phyloP scores from a whole-genome alignment of 2,888 invertebrate genomes.

The Philereme transversata region DNA sequence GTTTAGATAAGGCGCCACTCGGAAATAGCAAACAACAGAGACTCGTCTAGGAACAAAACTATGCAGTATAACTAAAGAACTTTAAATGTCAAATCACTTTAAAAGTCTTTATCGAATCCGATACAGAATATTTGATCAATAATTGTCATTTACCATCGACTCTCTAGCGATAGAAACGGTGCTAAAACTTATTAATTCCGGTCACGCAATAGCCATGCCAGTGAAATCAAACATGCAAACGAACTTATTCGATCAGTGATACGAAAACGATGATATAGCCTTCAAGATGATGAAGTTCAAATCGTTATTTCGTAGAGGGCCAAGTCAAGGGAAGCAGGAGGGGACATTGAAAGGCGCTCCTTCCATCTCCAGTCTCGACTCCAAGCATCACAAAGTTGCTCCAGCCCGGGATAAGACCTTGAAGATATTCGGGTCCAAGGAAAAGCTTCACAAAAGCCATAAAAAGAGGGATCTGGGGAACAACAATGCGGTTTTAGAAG shows the following conservation, averaged over 20 bases:
- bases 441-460: conserved; percentile 78
- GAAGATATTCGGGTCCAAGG: conserved; percentile 82
- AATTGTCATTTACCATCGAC: too few species aligned
- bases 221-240: conserved; percentile 49
- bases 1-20: conserved; percentile 25
- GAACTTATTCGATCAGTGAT: conserved; percentile 66
- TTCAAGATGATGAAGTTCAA: conserved; percentile 95
- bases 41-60: conserved; percentile 25
- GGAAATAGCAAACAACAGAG: conserved; percentile 35
- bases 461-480: conserved; percentile 77
- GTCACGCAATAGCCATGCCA: conserved; percentile 42
- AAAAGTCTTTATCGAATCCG: too few species aligned
- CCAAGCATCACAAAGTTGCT: conserved; percentile 83
- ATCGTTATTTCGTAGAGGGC: conserved; percentile 95
- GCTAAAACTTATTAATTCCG: conserved; percentile 44
- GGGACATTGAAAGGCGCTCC: conserved; percentile 84
- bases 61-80: neutral
- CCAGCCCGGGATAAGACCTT: conserved; percentile 73
- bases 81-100: too few species aligned
- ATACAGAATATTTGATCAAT: too few species aligned
- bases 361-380: conserved; percentile 87
- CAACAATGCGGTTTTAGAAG: conserved; percentile 79
- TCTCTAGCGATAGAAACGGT: too few species aligned
- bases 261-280: conserved; percentile 66
- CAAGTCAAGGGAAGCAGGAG: conserved; percentile 84